Evolutionary conservation across 1,140 invertebrate species (phyloP).

Genomic region (Microplitis demolitor): DNA sequence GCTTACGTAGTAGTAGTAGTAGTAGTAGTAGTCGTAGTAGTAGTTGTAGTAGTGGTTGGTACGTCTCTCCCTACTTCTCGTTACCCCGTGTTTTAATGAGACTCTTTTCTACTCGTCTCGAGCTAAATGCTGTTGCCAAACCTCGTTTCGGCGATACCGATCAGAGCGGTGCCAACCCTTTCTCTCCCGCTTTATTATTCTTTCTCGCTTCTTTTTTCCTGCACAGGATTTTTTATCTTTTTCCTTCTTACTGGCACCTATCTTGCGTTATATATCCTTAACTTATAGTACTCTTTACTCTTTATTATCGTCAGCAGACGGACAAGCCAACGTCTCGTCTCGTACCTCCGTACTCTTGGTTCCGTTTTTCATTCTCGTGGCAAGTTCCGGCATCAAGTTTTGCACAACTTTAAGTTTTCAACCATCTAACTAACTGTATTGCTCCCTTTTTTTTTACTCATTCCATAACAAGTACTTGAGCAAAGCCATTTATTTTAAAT

Average conservation of each 20-base stretch:
- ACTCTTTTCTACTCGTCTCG: constrained; percentile 54
- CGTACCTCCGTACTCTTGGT: constrained; percentile 17
- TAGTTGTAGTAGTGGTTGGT: background rate
- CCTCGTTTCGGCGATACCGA: constrained; percentile 60
- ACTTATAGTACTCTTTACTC: background rate
- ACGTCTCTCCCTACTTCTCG: constrained; percentile 11
- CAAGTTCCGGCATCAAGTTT: constrained; percentile 25
- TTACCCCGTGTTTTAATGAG: constrained; percentile 49
- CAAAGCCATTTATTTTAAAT: background rate
- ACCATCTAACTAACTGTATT: constrained; percentile 1
- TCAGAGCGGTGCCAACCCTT: constrained; percentile 40
- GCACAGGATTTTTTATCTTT: background rate
- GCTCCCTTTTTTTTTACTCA: background rate
- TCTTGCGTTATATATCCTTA: background rate
- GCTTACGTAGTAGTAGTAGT: background rate
- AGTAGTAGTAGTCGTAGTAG: too few species aligned
- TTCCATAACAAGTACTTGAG: background rate
- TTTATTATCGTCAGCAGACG: background rate
- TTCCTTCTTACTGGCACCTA: constrained; percentile 3
- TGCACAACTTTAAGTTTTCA: constrained; percentile 20
- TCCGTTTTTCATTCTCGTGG: constrained; percentile 1
- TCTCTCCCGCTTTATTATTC: constrained; percentile 2
- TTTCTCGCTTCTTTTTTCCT: background rate
- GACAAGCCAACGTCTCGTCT: constrained; percentile 18
- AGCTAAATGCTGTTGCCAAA: constrained; percentile 57